Evolutionary conservation across 2,797 vertebrate genomes (phyloP).

Genomic region (Coregonus suidteri): DNA sequence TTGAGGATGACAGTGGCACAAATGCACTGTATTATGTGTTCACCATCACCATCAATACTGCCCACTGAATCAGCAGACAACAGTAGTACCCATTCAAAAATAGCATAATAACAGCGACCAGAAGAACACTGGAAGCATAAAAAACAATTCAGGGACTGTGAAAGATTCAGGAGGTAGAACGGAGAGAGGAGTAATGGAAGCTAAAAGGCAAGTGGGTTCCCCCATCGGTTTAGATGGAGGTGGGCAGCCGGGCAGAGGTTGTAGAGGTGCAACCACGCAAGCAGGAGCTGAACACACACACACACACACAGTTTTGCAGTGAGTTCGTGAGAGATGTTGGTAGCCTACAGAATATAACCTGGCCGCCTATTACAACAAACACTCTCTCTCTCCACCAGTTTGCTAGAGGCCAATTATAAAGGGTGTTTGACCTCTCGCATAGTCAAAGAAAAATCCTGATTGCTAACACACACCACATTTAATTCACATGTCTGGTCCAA

Average conservation of each 20-base stretch:
- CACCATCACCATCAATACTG: background rate
- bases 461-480: background rate
- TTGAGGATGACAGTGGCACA: background rate
- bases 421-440: background rate
- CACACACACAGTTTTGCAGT: background rate
- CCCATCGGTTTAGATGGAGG: background rate
- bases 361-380: background rate
- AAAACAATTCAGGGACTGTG: constrained; percentile 1
- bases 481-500: background rate
- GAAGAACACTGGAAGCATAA: background rate
- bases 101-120: background rate
- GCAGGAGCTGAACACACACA: background rate
- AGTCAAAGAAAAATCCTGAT: background rate
- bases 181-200: background rate
- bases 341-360: background rate
- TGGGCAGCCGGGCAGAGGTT: background rate
- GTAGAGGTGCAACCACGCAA: background rate
- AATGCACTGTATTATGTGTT: background rate
- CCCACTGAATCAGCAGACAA: background rate
- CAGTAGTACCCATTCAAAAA: background rate
- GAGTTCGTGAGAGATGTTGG: background rate
- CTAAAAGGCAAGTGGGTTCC: background rate
- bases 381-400: background rate
- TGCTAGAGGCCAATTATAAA: background rate
- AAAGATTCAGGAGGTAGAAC: constrained; percentile 7